Percentiles rank a stretch among this genome's conserved stretches.
phyloP scores from a whole-genome alignment of 1,140 invertebrate genomes.

The Drosophila triauraria region DNA sequence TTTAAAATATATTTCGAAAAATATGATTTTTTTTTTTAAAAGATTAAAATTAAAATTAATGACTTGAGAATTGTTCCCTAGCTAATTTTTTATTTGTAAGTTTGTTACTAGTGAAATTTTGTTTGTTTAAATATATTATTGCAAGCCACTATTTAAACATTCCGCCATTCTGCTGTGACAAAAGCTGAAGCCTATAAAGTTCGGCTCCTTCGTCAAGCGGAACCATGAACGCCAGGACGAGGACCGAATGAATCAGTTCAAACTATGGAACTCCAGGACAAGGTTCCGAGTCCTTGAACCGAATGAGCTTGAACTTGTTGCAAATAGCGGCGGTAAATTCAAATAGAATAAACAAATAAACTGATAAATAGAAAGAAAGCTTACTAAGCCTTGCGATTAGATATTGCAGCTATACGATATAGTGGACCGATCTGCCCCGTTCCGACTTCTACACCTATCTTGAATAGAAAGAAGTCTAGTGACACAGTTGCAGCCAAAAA shows the following conservation, averaged over 20 bases:
- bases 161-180: not conserved
- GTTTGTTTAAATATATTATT: not conserved
- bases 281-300: not conserved
- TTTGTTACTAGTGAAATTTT: no score
- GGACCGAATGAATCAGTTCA: slow-evolving; percentile 1
- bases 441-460: no score
- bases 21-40: no score
- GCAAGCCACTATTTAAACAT: not conserved
- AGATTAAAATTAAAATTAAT: no score
- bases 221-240: not conserved
- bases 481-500: no score
- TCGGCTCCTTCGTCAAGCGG: not conserved
- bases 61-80: no score
- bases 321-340: not conserved
- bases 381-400: no score
- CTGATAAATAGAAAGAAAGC: not conserved
- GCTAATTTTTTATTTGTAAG: no score
- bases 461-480: no score
- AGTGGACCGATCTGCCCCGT: no score
- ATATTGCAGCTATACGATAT: not conserved
- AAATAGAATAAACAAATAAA: not conserved
- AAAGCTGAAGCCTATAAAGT: not conserved
- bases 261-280: not conserved
- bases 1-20: no score
- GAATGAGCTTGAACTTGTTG: not conserved